Evolutionary conservation across 2,888 invertebrate genomes (phyloP).

Genomic region (Polydrusus tereticollis): DNA sequence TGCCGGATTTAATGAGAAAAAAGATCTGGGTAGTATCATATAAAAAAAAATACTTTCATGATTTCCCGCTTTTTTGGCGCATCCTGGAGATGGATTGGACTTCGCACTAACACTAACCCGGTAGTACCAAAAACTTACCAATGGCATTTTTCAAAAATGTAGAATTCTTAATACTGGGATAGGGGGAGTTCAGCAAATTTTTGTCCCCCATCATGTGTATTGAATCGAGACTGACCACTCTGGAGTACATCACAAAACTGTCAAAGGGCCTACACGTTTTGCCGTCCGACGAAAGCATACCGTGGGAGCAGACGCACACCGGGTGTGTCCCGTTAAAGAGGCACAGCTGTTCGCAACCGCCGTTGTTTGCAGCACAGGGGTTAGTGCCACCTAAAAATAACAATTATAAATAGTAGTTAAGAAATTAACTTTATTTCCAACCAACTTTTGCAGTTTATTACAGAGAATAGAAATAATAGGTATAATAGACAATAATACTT

Average conservation of each 20-base stretch:
- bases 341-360: slow-evolving; percentile 85
- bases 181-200: slow-evolving; percentile 82
- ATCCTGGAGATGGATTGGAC: too few species aligned
- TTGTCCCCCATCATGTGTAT: slow-evolving; percentile 82
- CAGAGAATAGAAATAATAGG: too few species aligned
- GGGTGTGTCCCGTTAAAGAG: slow-evolving; percentile 76
- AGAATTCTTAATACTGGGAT: slow-evolving; percentile 78
- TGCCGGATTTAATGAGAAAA: too few species aligned
- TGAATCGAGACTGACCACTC: slow-evolving; percentile 85
- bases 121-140: slow-evolving; percentile 64
- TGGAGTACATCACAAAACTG: slow-evolving; percentile 87
- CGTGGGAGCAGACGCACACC: slow-evolving; percentile 88
- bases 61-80: too few species aligned
- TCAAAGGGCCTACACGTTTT: slow-evolving; percentile 81
- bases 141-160: slow-evolving; percentile 88
- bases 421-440: too few species aligned
- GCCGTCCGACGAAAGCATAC: slow-evolving; percentile 76
- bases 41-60: too few species aligned
- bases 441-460: too few species aligned
- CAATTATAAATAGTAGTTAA: too few species aligned
- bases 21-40: too few species aligned
- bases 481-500: too few species aligned
- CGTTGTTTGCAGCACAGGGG: slow-evolving; percentile 75
- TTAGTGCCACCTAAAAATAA: slow-evolving; percentile 69
- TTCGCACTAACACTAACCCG: too few species aligned